Evolutionary conservation across 2,113 vertebrate species (phyloP).

Genomic region (Nasalis larvatus): DNA sequence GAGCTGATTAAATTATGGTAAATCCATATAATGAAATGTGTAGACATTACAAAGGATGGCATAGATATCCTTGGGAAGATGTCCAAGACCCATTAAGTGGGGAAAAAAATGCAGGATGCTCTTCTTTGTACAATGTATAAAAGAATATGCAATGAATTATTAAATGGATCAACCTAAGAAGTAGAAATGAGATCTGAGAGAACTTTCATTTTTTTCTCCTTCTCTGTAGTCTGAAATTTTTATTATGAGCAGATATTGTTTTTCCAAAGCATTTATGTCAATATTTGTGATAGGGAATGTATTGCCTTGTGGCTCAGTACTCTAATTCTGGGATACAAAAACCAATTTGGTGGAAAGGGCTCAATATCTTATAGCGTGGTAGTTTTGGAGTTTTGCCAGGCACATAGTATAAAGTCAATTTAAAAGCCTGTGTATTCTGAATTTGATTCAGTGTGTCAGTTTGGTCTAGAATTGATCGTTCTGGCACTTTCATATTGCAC

Average conservation of each 20-base stretch:
- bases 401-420: not conserved
- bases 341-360: not conserved
- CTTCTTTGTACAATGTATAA: not conserved
- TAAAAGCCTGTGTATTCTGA: not conserved
- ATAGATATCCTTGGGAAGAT: not conserved
- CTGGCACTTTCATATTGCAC: constrained; percentile 21
- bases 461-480: constrained; percentile 34
- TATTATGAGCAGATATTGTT: not conserved
- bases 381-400: constrained; percentile 3
- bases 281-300: constrained; percentile 2
- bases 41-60: not conserved
- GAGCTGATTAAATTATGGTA: not conserved
- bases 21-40: not conserved
- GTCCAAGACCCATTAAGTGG: not conserved
- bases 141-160: not conserved
- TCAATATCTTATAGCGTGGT: not conserved
- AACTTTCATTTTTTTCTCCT: not conserved
- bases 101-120: not conserved
- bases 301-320: constrained; percentile 14
- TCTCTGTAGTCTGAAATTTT: not conserved
- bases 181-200: not conserved
- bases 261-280: constrained; percentile 2
- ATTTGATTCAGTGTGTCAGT: constrained; percentile 48
- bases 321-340: constrained; percentile 2
- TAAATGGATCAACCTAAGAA: not conserved